Evolutionary conservation across 2,113 vertebrate genomes (phyloP), one percentile per base, ranked within the genome.

Genomic region (Raja brachyura): DNA sequence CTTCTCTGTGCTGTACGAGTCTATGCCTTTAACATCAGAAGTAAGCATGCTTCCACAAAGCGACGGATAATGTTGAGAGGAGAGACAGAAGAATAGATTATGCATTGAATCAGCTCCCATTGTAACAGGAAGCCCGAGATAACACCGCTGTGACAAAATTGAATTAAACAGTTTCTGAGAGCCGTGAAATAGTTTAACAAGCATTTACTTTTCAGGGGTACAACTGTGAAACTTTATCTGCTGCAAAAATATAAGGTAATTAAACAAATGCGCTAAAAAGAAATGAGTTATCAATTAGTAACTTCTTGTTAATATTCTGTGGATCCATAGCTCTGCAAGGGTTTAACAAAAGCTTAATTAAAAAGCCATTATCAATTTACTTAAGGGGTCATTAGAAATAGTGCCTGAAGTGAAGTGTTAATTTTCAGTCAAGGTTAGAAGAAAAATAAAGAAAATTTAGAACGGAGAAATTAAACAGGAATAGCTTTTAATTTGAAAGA

Each of bases 341-440:
- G 22, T 93, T 93, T 48, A 18, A 76, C n/a, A 70, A 68, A 93
- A 14, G 48, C 5, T 74, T 93, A 73, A 76, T 70, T 93, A 70
- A 70, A 70, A 93, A 54, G 48, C 20, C 61, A 33, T 56, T 93
- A 56, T 74, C 68, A 73, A 20, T 39, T 70, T 76, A 93, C 33
- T 93, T 70, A 39, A 70, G 90, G 28, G 31, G 33, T 73, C 33
- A 68, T 73, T 28, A 70, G 54, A 93, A 70, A 73, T 56, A 56
- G 68, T 20, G 59, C 68, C 68, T 92, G 22, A 68, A 92, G n/a
- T 63, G 90, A 93, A 73, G 25, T 54, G 11, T 93, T n/a, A 93
- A 93, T 73, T 73, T 93, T 73, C 48, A 33, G 39, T 93, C 33
- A 85, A n/a, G 56, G 22, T 4, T 3, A 59, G 28, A 28, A 61